Percentiles rank a stretch among this genome's conserved stretches.
These are phyloP conservation scores for Folsomia candida DNA, from an alignment of 2,888 invertebrate genomes.

Conservation along the genomic window DNA sequence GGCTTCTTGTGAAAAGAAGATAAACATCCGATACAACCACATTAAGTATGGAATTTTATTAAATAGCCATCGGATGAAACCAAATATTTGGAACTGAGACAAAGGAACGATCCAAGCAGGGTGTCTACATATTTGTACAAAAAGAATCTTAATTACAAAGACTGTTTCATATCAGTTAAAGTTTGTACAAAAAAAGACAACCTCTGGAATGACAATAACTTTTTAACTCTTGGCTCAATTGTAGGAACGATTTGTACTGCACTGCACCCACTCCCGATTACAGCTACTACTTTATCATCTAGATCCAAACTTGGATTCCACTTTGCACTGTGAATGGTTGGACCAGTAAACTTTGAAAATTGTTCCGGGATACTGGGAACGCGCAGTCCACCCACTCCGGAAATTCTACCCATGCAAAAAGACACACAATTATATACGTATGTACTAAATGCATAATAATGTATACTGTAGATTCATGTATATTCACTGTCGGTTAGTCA, in stretches of 20 bases:
- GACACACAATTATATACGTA: too few species aligned
- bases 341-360: conserved; percentile 27
- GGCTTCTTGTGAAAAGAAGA: conserved; percentile 30
- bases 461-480: too few species aligned
- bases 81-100: conserved; percentile 17
- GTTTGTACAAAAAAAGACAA: too few species aligned
- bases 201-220: conserved; percentile 38
- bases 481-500: too few species aligned
- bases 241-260: conserved; percentile 44
- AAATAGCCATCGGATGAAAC: conserved; percentile 34
- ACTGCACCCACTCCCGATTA: conserved; percentile 42
- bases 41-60: conserved; percentile 32
- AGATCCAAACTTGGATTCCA: conserved; percentile 36
- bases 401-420: conserved; percentile 20
- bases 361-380: conserved; percentile 30
- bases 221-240: conserved; percentile 35
- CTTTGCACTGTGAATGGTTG: conserved; percentile 35
- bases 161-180: not conserved
- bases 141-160: not conserved
- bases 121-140: conserved; percentile 6
- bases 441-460: too few species aligned
- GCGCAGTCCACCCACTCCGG: conserved; percentile 28
- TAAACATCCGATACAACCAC: conserved; percentile 14
- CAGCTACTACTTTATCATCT: conserved; percentile 33
- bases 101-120: conserved; percentile 36